Evolutionary conservation across 2,888 invertebrate species (phyloP).

Genomic region (Mamestra brassicae): DNA sequence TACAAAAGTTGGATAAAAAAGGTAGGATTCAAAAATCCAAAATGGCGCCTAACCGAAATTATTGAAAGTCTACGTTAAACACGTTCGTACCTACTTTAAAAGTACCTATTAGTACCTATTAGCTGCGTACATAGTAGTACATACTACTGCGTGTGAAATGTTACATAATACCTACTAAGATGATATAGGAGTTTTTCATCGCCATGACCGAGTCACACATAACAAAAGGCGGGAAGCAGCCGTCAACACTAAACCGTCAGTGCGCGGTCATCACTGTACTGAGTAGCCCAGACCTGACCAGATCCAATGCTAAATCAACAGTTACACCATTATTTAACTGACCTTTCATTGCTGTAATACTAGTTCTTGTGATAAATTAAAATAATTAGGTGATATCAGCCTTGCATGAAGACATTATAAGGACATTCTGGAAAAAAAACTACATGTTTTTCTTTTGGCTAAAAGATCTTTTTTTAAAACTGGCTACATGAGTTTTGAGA

Average conservation of each 20-base stretch:
- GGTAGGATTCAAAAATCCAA: background rate
- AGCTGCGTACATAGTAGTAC: constrained; percentile 13
- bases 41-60: constrained; percentile 2
- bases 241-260: constrained; percentile 72
- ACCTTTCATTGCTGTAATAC: constrained; percentile 21
- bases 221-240: constrained; percentile 84
- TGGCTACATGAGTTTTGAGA: background rate
- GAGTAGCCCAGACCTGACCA: constrained; percentile 29
- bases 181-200: constrained; percentile 56
- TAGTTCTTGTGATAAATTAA: constrained; percentile 11
- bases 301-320: constrained; percentile 33
- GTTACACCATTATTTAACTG: constrained; percentile 22
- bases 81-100: background rate
- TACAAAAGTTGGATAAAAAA: background rate
- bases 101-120: background rate
- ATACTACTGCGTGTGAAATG: constrained; percentile 14
- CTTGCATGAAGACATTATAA: constrained; percentile 9
- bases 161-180: constrained; percentile 51
- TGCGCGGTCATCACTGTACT: constrained; percentile 8
- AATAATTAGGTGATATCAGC: constrained; percentile 17
- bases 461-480: too few species aligned
- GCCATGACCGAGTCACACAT: constrained; percentile 57
- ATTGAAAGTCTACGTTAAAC: background rate
- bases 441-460: background rate
- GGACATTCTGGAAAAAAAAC: constrained; percentile 6